Percentiles rank a stretch among this genome's conserved stretches.
phyloP scores from a whole-genome alignment of 2,797 vertebrate species.

The Premnoplex brunnescens region DNA sequence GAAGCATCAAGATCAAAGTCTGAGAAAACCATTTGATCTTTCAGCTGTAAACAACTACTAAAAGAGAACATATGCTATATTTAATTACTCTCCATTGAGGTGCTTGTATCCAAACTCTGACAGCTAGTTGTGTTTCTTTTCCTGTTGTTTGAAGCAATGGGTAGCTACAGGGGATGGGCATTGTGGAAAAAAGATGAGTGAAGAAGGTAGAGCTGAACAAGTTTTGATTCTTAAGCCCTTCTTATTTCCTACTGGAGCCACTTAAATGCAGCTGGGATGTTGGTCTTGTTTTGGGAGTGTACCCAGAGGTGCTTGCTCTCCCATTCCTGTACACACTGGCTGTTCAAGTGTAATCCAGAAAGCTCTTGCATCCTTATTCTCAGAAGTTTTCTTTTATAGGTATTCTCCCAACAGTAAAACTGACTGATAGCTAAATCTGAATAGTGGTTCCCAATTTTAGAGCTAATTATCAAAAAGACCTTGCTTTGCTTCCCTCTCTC shows the following conservation, averaged over 20 bases:
- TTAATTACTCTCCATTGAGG: constrained; percentile 36
- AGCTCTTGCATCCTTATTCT: background rate
- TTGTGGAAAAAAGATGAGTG: background rate
- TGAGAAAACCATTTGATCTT: constrained; percentile 50
- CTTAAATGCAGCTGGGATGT: background rate
- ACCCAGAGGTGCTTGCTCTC: rapidly evolving
- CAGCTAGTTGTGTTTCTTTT: background rate
- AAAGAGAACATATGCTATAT: background rate
- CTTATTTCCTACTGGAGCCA: background rate
- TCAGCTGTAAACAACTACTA: constrained; percentile 43
- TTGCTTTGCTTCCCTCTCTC: background rate
- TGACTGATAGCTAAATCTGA: background rate
- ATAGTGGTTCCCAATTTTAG: background rate
- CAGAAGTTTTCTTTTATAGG: background rate
- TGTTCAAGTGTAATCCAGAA: background rate
- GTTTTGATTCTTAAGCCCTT: background rate
- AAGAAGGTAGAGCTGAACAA: background rate
- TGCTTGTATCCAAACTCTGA: background rate
- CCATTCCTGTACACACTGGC: background rate
- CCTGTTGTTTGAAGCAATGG: background rate
- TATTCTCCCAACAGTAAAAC: background rate
- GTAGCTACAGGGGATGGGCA: background rate
- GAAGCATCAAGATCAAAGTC: constrained; percentile 50
- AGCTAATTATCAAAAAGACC: background rate
- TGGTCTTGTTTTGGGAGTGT: background rate